These are phyloP conservation scores for Azorinus chamasolen DNA, from an alignment of 2,888 invertebrate genomes.

Conservation along the genomic window DNA sequence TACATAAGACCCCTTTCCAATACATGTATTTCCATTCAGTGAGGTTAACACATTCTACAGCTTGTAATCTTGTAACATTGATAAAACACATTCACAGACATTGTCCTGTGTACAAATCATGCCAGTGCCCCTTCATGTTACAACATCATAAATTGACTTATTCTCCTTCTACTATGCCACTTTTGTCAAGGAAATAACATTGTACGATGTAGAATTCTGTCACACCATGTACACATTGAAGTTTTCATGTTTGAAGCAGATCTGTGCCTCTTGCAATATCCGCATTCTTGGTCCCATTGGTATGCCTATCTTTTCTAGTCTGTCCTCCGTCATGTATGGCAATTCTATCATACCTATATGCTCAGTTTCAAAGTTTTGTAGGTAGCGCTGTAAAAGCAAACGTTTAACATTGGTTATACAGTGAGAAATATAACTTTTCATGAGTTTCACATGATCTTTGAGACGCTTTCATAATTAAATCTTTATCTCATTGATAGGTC, in stretches of 20 bases:
- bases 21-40: too few species aligned
- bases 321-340: constrained; percentile 95
- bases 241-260: constrained; percentile 83
- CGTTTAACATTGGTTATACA: not conserved
- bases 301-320: constrained; percentile 95
- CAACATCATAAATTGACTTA: too few species aligned
- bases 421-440: not conserved
- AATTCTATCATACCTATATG: constrained; percentile 94
- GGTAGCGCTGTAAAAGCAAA: constrained; percentile 92
- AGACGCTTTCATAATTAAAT: too few species aligned
- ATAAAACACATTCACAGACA: too few species aligned
- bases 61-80: too few species aligned
- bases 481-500: too few species aligned
- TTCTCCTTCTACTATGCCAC: too few species aligned
- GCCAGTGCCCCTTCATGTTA: too few species aligned
- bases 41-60: too few species aligned
- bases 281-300: constrained; percentile 95
- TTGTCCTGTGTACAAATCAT: too few species aligned
- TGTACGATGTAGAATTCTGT: not conserved
- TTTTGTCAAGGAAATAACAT: too few species aligned
- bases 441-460: not conserved
- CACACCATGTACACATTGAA: constrained; percentile 82
- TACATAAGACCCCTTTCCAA: too few species aligned
- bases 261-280: constrained; percentile 92
- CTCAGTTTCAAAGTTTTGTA: constrained; percentile 93